Percentiles rank a stretch among this genome's conserved stretches.
Conservation (phyloP, 2,888 invertebrate genomes). For the Pyrocoelia pectoralis region DNA sequence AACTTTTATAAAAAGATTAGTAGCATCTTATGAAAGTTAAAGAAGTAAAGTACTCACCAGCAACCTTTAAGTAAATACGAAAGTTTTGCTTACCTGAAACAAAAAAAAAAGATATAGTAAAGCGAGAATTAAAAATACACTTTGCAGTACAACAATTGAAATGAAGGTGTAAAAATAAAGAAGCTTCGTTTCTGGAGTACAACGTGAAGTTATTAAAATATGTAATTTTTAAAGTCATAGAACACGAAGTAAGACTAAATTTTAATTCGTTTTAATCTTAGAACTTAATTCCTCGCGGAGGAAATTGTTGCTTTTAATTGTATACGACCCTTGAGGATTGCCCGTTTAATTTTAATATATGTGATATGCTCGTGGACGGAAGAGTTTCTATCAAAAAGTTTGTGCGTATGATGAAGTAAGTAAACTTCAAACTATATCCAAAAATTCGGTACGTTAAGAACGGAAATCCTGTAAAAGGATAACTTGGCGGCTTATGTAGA, state of each 20-base stretch:
- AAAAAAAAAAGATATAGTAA: too few relatives aligned
- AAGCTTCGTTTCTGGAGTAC: background rate
- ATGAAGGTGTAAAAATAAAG: background rate
- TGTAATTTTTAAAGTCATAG: conserved; percentile 11
- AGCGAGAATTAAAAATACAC: too few relatives aligned
- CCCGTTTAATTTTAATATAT: background rate
- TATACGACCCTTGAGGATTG: background rate
- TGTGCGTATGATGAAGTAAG: conserved; percentile 8
- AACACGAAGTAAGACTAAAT: background rate
- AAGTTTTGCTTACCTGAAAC: too few relatives aligned
- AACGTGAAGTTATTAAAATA: conserved; percentile 12
- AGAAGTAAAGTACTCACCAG: too few relatives aligned
- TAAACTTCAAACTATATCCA: conserved; percentile 21
- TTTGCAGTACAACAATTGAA: too few relatives aligned
- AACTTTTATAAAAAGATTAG: too few relatives aligned
- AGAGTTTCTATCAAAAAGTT: background rate
- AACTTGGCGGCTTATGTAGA: conserved; percentile 11
- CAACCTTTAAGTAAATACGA: too few relatives aligned
- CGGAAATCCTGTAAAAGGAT: conserved; percentile 20
- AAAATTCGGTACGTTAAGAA: conserved; percentile 24
- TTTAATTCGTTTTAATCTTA: conserved; percentile 17
- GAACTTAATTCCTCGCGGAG: conserved; percentile 9
- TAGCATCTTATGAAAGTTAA: too few relatives aligned
- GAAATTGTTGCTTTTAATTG: conserved; percentile 15
- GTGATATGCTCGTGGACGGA: too few relatives aligned